Base-by-base conservation (phyloP, 1,140 invertebrate genomes). In the Drosophila athabasca region DNA sequence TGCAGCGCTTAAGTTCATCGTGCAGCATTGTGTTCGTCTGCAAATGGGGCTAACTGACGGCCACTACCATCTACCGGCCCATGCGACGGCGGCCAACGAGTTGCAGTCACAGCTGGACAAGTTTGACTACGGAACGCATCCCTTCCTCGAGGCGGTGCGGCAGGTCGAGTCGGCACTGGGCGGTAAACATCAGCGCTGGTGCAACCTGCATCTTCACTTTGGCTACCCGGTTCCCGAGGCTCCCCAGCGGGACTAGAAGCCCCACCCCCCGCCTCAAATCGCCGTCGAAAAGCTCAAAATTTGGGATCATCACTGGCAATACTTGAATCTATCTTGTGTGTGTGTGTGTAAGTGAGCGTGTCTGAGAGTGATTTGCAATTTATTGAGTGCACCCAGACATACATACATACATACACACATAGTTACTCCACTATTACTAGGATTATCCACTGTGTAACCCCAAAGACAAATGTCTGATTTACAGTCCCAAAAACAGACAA, bases 1-100 rank as follows among this genome's bases (percentile, higher is more conserved):
- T 4, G 87, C 91, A 1, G 72, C 80, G 7, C 70, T 92, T n/a
- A 90, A 90, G 55, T 92, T 92, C 24, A 90, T 92, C 45, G 89
- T 91, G 31, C 87, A 90, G 45, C 87, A 91, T 50, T 83, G 75
- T 55, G 79, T 90, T 5, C 72, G 90, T 19, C 41, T 90, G 50
- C 46, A 85, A 11, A 54, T 52, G 2, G 88, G 80, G 2, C 43
- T 80, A 44, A 51, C 73, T 26, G 58, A 44, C 26, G 61, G 62
- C 2, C 17, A 46, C 4, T 59, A 1, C 22, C 65, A 46, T 44
- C 50, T 70, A 13, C 64, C 75, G 5, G 73, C 66, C 52, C 11
- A 76, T 31, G 7, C 31, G 8, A 60, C 24, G 44, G 31, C 6
- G 5, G 51, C 51, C 1, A 52, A 72, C 1, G 75, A 90, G 44